A percentile compares a stretch with the other conserved stretches of the same genome.
These are phyloP conservation scores for Oedothorax gibbosus DNA, from an alignment of 1,140 invertebrate species.

Conservation along the genomic window DNA sequence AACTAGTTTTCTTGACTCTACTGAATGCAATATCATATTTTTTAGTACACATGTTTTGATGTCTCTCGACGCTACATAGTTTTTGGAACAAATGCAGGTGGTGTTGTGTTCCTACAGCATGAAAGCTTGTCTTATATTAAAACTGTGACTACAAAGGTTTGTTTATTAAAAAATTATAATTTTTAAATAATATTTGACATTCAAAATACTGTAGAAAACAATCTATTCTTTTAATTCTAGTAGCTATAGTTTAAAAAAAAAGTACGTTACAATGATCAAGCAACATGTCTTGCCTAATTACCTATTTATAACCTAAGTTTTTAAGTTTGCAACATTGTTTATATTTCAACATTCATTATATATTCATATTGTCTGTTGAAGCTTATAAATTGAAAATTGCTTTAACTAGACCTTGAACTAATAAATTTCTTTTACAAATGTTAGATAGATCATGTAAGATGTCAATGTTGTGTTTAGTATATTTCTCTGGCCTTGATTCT, in stretches of 20 bases:
- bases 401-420: too few relatives aligned
- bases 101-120: constrained; percentile 54
- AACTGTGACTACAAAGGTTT: constrained; percentile 54
- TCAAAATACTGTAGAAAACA: neutral
- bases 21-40: neutral
- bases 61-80: constrained; percentile 56
- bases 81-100: constrained; percentile 57
- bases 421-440: too few relatives aligned
- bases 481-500: neutral
- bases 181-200: neutral
- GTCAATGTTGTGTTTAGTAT: too few relatives aligned
- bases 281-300: too few relatives aligned
- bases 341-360: too few relatives aligned
- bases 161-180: neutral
- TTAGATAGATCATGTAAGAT: too few relatives aligned
- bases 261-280: too few relatives aligned
- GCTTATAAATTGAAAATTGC: too few relatives aligned
- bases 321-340: too few relatives aligned
- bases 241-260: neutral
- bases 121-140: constrained; percentile 45
- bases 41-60: constrained; percentile 61
- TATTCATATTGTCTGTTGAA: too few relatives aligned
- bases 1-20: too few relatives aligned
- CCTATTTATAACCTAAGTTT: too few relatives aligned
- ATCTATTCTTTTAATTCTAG: neutral